Evolutionary conservation across 2,113 vertebrate species (phyloP).

Genomic region (Prionailurus viverrinus): DNA sequence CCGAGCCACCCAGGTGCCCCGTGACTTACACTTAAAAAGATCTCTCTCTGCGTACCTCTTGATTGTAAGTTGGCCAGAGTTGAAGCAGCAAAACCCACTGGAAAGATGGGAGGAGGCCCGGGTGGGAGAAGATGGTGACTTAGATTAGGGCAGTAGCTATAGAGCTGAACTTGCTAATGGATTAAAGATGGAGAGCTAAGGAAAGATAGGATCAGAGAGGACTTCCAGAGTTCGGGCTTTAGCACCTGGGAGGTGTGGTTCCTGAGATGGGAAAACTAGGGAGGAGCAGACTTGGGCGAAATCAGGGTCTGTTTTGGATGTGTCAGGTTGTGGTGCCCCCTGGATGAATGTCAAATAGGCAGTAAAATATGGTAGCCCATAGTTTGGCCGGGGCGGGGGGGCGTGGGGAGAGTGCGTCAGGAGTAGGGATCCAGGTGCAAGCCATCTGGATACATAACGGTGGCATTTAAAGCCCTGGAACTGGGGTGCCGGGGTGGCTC

Average conservation of each 20-base stretch:
- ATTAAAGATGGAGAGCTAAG: not conserved
- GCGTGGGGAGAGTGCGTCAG: rapidly evolving
- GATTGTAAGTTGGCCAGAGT: not conserved
- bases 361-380: no score
- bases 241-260: not conserved
- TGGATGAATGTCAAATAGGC: not conserved
- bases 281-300: not conserved
- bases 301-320: not conserved
- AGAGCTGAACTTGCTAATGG: not conserved
- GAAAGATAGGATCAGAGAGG: not conserved
- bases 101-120: not conserved
- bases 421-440: not conserved
- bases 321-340: not conserved
- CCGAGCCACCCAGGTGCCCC: no score
- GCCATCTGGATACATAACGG: rapidly evolving
- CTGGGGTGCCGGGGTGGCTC: no score
- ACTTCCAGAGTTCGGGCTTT: not conserved
- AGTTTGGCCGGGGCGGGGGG: not conserved
- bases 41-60: not conserved
- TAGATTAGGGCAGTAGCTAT: not conserved
- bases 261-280: not conserved
- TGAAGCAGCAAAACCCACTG: not conserved
- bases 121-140: not conserved
- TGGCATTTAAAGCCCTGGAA: not conserved
- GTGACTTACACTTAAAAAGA: not conserved